Conservation (phyloP, 1,140 invertebrate species). For the Brachionus koreanus region DNA sequence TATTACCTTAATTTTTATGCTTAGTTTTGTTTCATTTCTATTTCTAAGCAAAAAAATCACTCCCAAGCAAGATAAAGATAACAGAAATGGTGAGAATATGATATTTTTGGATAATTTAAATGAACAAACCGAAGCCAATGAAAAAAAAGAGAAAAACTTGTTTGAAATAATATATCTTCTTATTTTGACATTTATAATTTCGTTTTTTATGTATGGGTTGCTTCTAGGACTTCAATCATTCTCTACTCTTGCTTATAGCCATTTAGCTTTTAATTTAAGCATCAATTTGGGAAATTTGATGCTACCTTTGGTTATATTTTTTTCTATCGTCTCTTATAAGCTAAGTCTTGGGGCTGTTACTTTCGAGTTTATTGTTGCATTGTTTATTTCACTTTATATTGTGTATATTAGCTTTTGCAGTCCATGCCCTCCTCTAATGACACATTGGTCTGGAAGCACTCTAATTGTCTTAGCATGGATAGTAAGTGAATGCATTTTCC, state of each 20-base stretch:
- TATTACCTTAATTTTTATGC: neutral
- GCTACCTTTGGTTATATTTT: neutral
- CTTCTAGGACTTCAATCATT: constrained; percentile 80
- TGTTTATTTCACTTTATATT: constrained; percentile 5
- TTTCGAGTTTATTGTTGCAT: neutral
- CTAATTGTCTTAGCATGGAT: constrained; percentile 35
- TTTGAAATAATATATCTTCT: constrained; percentile 4
- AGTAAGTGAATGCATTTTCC: constrained; percentile 16
- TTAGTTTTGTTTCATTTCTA: constrained; percentile 19
- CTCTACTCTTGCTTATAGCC: constrained; percentile 80
- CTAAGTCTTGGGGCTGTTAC: neutral
- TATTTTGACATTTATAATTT: constrained; percentile 11
- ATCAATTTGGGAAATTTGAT: constrained; percentile 36
- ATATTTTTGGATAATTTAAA: neutral
- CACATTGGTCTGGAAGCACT: neutral
- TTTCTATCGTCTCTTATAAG: neutral
- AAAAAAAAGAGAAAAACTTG: neutral
- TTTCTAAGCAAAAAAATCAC: neutral
- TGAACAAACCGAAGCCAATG: neutral
- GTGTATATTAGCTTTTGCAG: constrained; percentile 2
- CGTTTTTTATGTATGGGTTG: constrained; percentile 63
- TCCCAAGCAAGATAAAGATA: neutral
- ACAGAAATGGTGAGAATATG: neutral
- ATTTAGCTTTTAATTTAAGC: constrained; percentile 48
- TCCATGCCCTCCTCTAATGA: constrained; percentile 31